phyloP scores from a whole-genome alignment of 2,888 invertebrate genomes.

The Acrobasis suavella region DNA sequence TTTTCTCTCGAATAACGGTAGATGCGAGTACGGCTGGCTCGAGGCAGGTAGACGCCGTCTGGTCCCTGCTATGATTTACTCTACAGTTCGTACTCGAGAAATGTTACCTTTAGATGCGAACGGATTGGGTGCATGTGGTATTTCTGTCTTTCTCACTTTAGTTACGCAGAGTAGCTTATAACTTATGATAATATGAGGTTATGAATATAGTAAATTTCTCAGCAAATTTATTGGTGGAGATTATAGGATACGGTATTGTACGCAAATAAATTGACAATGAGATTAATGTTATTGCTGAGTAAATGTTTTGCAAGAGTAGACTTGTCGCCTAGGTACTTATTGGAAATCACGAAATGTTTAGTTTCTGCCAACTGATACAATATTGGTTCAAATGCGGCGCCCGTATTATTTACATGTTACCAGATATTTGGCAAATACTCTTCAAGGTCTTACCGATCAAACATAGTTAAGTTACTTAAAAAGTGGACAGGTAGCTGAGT shows the following conservation, averaged over 20 bases:
- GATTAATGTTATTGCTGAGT: constrained; percentile 9
- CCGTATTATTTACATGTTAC: constrained; percentile 31
- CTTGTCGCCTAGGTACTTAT: neutral
- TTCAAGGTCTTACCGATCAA: constrained; percentile 5
- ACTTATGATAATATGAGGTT: too few species aligned
- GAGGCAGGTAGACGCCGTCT: constrained; percentile 58
- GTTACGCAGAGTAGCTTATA: neutral
- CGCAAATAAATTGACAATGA: neutral
- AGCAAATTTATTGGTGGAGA: neutral
- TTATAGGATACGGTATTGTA: neutral
- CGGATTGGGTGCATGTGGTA: neutral
- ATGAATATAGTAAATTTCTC: too few species aligned
- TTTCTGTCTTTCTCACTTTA: neutral
- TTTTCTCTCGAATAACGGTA: constrained; percentile 59
- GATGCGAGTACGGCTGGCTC: constrained; percentile 39
- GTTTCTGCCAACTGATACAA: constrained; percentile 15
- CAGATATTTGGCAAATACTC: constrained; percentile 24
- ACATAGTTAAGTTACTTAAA: constrained; percentile 7
- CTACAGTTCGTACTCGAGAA: constrained; percentile 47
- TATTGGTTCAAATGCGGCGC: constrained; percentile 17
- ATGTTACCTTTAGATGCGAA: constrained; percentile 17
- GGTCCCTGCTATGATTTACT: constrained; percentile 45
- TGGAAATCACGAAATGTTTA: constrained; percentile 14
- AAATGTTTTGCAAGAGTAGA: constrained; percentile 22
- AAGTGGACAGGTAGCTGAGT: constrained; percentile 12